Evolutionary conservation across 2,888 invertebrate species (phyloP), one percentile per base, ranked within the genome.

Genomic region (Andrena flavipes): DNA sequence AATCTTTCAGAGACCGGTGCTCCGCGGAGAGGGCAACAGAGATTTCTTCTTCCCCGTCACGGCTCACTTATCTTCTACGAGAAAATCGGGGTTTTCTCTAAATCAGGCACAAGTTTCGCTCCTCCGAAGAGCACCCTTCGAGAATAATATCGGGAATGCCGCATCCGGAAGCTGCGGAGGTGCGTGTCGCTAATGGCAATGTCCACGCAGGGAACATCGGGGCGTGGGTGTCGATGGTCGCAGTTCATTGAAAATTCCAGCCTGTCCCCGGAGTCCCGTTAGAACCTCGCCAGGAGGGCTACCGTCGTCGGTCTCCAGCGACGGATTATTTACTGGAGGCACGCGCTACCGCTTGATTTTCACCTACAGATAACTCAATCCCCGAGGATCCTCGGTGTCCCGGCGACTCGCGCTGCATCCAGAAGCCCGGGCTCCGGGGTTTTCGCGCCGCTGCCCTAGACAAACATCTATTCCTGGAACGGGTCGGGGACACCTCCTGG

Each of bases 241-340:
- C 88, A 49, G 84, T 82, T 88, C 87, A 88, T 88, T 88, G 88
- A 88, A 88, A 88, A 88, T 88, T 88, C 88, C 85, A 84, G 64
- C 60, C 73, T 84, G 88, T 88, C 81, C 81, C 73, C 73, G 62
- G 73, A 62, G 56, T 88, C 69, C 88, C 88, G 88, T 88, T 88
- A 88, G 80, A 87, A 64, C 69, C 87, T 59, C 87, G 67, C 85
- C 77, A 82, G 85, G 87, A 84, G 87, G 88, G 85, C 87, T 86
- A 84, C 83, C 80, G 80, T 78, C 70, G 79, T 78, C 70, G 79
- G 69, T 73, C 80, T 80, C 68, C 69, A 29, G 16, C 79, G 70
- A 74, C 74, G 78, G 83, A 88, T 89, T 88, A 88, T 84, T 87
- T 86, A 89, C 77, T 64, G 76, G 70, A 82, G 86, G 86, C 87